Evolutionary conservation across 2,888 invertebrate genomes (phyloP), one percentile per base, ranked within the genome.

Genomic region (Diachrysia chrysitis): DNA sequence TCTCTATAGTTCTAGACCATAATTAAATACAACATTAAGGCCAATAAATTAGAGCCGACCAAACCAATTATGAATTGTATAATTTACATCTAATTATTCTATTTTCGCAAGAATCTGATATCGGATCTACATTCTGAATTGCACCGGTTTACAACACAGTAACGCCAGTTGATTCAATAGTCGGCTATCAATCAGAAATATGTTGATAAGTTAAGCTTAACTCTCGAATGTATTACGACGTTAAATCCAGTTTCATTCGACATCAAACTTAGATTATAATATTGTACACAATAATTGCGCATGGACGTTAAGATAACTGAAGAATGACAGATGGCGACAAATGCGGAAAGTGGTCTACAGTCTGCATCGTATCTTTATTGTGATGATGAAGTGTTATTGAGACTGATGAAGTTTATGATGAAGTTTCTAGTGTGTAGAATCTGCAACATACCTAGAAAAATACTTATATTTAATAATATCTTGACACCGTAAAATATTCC

Each of bases 161-260:
- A 69, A 54, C 42, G 60, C 58, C 25, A 35, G 17, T 19, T 57
- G 21, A 48, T 58, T 63, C 59, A 73, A 62, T 56, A 63, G 23
- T 10, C 54, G 29, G 64, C 53, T 46, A 73, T 66, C 66, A 58
- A 69, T 76, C 57, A 73, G 55, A 58, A 73, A 63, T 74, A 60
- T 53, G 32, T 35, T 23, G 51, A 61, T 63, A 73, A 32, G 17
- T 58, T 23, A 59, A 35, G 29, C 29, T 59, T 23, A 63, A 58
- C 58, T 63, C 58, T 64, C 37, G 53, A 65, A 62, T 61, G 61
- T 71, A 58, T 60, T 56, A 61, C 16, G 6, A 66, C 42, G 61
- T 63, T 48, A 63, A 63, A 63, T 58, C 65, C 55, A 73, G 67
- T 73, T 68, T 58, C 46, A 60, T 42, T 60, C 54, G 46, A 62